Evolutionary conservation across 2,797 vertebrate species (phyloP).

Genomic region (Kryptopterus vitreolus): DNA sequence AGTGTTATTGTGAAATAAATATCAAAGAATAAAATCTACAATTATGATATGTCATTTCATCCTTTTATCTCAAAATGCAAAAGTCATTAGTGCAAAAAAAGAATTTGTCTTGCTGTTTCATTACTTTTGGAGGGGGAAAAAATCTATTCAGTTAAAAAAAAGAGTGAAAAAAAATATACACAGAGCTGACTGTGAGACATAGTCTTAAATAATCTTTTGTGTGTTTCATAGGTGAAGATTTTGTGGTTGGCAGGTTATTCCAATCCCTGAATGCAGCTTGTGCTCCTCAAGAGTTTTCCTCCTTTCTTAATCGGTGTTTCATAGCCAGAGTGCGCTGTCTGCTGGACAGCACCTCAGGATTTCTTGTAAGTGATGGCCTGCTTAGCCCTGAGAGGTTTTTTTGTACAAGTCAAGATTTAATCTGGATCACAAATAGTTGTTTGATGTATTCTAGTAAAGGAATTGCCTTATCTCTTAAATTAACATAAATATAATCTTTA

Average conservation of each 20-base stretch:
- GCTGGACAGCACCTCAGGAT: slow-evolving; percentile 94
- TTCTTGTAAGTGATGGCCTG: slow-evolving; percentile 81
- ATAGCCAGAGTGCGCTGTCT: slow-evolving; percentile 90
- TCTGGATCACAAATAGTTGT: not conserved
- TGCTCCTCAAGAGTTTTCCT: slow-evolving; percentile 79
- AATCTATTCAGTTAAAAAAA: too few relatives aligned
- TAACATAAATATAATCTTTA: not conserved
- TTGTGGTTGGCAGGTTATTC: slow-evolving; percentile 81
- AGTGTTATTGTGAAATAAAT: not conserved
- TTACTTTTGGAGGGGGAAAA: not conserved
- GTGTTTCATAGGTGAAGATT: slow-evolving; percentile 70
- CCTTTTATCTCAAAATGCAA: not conserved
- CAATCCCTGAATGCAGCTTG: slow-evolving; percentile 77
- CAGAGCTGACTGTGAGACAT: not conserved
- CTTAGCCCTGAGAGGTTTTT: not conserved
- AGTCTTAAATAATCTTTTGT: not conserved
- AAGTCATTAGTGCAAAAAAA: not conserved
- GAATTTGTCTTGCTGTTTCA: not conserved
- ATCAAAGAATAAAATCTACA: not conserved
- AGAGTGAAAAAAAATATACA: not conserved
- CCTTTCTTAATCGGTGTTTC: slow-evolving; percentile 93
- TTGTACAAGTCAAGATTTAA: not conserved
- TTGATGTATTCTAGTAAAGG: not conserved
- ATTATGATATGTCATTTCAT: not conserved
- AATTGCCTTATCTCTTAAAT: not conserved